A percentile compares a stretch with the other conserved stretches of the same genome.
These are phyloP conservation scores for Thymelicus sylvestris DNA, from an alignment of 2,888 invertebrate genomes.

Conservation along the genomic window DNA sequence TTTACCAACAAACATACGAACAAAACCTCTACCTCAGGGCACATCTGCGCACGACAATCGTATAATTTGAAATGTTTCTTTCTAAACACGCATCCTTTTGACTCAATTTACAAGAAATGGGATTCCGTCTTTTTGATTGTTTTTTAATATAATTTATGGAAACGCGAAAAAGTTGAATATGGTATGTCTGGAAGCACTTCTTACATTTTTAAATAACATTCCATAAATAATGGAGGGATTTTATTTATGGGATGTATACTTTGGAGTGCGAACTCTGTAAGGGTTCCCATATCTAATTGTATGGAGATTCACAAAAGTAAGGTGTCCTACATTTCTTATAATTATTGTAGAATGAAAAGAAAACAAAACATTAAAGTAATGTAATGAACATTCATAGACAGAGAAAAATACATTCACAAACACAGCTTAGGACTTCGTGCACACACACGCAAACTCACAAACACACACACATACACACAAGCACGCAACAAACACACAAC, in stretches of 20 bases:
- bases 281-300: too few relatives aligned
- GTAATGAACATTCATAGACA: too few relatives aligned
- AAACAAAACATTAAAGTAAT: too few relatives aligned
- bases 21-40: not conserved
- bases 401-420: too few relatives aligned
- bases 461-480: too few relatives aligned
- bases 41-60: slow-evolving; percentile 28
- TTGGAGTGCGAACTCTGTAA: not conserved
- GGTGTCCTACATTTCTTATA: too few relatives aligned
- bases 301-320: too few relatives aligned
- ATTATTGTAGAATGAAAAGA: too few relatives aligned
- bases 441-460: too few relatives aligned
- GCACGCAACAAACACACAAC: too few relatives aligned
- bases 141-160: slow-evolving; percentile 17
- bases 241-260: not conserved
- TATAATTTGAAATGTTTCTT: slow-evolving; percentile 29
- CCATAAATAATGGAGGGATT: not conserved
- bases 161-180: not conserved
- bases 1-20: not conserved
- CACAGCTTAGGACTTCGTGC: too few relatives aligned
- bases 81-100: slow-evolving; percentile 19
- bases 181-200: not conserved
- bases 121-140: slow-evolving; percentile 19
- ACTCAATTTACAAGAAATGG: slow-evolving; percentile 18
- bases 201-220: slow-evolving; percentile 1